A percentile compares a stretch with the other conserved stretches of the same genome.
These are phyloP conservation scores for Melanogrammus aeglefinus DNA, from an alignment of 2,797 vertebrate genomes.

Conservation along the genomic window DNA sequence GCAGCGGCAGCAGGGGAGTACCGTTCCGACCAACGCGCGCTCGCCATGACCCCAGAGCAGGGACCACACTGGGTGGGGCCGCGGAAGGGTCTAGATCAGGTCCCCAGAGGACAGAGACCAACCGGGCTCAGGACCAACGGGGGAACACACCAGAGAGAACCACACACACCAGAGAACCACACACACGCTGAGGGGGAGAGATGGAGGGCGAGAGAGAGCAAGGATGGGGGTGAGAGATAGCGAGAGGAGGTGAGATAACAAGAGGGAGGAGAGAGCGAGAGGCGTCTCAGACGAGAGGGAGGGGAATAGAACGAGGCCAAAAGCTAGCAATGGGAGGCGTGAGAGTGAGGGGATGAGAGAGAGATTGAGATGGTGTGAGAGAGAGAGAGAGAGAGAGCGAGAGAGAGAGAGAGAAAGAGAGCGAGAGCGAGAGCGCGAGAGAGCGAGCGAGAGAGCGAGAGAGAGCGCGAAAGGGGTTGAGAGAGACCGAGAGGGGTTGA, in stretches of 20 bases:
- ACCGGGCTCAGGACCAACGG: not conserved
- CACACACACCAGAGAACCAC: not conserved
- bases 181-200: not conserved
- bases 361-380: no score
- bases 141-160: not conserved
- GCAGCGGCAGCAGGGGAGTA: not conserved
- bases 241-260: not conserved
- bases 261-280: not conserved
- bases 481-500: no score
- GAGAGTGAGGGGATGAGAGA: not conserved
- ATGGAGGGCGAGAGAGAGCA: not conserved
- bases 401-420: not conserved
- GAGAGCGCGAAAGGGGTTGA: no score
- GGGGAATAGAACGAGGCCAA: not conserved
- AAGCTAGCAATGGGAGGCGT: not conserved
- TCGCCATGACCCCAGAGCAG: not conserved
- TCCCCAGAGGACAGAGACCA: not conserved
- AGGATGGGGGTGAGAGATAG: not conserved
- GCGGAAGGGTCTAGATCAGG: not conserved
- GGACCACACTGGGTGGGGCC: not conserved
- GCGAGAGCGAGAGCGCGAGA: not conserved
- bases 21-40: not conserved
- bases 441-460: not conserved
- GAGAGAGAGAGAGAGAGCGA: not conserved
- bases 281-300: not conserved